Evolutionary conservation across 1,140 invertebrate genomes (phyloP).

Genomic region (Mactra quadrangularis): DNA sequence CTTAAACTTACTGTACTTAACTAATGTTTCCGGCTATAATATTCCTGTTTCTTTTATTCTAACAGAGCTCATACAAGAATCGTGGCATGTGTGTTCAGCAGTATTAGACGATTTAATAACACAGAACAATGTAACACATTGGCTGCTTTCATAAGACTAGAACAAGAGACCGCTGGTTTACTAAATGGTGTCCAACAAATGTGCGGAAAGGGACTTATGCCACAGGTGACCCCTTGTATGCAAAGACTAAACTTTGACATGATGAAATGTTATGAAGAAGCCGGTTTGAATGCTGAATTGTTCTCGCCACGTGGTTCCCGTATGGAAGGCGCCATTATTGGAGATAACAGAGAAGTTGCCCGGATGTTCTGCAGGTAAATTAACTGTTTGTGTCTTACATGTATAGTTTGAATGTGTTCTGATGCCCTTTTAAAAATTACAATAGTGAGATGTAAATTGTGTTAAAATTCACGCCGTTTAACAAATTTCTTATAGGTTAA

Average conservation of each 20-base stretch:
- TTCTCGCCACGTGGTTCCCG: slow-evolving; percentile 34
- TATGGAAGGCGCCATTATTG: slow-evolving; percentile 56
- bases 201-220: slow-evolving; percentile 56
- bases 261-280: slow-evolving; percentile 47
- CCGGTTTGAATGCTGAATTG: slow-evolving; percentile 42
- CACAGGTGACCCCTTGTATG: slow-evolving; percentile 43
- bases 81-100: slow-evolving; percentile 31
- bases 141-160: slow-evolving; percentile 22
- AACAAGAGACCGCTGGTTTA: slow-evolving; percentile 51
- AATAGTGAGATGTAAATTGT: too few relatives aligned
- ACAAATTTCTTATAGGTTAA: too few relatives aligned
- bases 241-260: slow-evolving; percentile 49
- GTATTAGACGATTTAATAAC: slow-evolving; percentile 40
- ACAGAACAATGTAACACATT: slow-evolving; percentile 35
- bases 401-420: too few relatives aligned
- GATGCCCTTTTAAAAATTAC: too few relatives aligned
- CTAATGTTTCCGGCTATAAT: too few relatives aligned
- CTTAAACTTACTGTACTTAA: too few relatives aligned
- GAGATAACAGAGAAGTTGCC: slow-evolving; percentile 55
- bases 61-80: background rate
- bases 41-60: too few relatives aligned
- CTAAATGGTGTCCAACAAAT: slow-evolving; percentile 49
- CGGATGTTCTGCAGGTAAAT: slow-evolving; percentile 50
- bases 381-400: too few relatives aligned
- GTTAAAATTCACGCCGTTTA: too few relatives aligned